phyloP scores from a whole-genome alignment of 2,797 vertebrate genomes.

The Picus viridis region DNA sequence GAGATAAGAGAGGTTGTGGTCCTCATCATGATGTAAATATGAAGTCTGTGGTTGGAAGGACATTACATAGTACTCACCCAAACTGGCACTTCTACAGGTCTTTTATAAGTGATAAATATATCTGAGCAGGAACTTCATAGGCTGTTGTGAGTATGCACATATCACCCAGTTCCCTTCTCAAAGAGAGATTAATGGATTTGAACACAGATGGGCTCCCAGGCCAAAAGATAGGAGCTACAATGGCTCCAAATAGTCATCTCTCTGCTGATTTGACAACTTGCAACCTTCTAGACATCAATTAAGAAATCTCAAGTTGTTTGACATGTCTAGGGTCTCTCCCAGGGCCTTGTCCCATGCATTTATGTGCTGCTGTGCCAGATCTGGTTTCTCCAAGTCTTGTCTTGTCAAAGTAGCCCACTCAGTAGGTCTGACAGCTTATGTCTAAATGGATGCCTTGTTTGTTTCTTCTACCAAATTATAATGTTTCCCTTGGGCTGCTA shows the following conservation, averaged over 20 bases:
- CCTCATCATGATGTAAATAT: background rate
- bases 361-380: background rate
- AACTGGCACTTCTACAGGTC: constrained; percentile 19
- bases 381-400: background rate
- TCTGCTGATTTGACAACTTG: background rate
- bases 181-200: background rate
- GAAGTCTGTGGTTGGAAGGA: constrained; percentile 19
- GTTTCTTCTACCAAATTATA: background rate
- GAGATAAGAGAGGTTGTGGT: background rate
- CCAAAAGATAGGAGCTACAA: background rate
- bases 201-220: background rate
- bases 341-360: background rate
- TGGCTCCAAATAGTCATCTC: background rate
- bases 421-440: background rate
- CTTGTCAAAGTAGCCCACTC: background rate
- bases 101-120: constrained; percentile 5
- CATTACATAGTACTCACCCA: constrained; percentile 9
- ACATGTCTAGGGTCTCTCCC: background rate
- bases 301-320: background rate
- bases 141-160: background rate
- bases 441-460: constrained; percentile 1
- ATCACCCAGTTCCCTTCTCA: background rate
- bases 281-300: background rate
- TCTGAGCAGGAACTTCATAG: background rate
- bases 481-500: background rate